Conservation (phyloP, 2,113 vertebrate species). For the Chlorodrepanis virens region DNA sequence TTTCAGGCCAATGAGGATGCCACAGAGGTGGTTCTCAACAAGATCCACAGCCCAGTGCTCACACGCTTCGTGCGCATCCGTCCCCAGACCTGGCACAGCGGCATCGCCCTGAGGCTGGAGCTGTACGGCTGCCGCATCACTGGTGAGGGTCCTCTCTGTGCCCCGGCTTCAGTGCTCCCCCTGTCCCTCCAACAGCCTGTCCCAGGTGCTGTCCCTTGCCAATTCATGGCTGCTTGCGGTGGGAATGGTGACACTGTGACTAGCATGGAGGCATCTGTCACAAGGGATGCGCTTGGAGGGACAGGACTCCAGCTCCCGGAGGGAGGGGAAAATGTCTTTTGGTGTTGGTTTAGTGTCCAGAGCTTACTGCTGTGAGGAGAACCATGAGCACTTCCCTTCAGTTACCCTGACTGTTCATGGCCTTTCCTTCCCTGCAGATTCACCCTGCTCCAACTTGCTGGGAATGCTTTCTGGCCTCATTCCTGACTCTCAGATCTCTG, state of each 20-base stretch:
- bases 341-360: background rate
- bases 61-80: slow-evolving; percentile 90
- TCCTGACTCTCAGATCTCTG: slow-evolving; percentile 90
- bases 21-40: slow-evolving; percentile 91
- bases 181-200: background rate
- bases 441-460: slow-evolving; percentile 91
- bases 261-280: background rate
- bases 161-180: background rate
- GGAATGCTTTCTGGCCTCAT: slow-evolving; percentile 95
- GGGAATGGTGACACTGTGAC: background rate
- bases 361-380: background rate
- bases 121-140: slow-evolving; percentile 96
- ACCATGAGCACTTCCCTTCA: fast-evolving
- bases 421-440: slow-evolving; percentile 76
- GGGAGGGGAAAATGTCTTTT: background rate
- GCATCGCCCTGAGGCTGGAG: slow-evolving; percentile 92
- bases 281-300: background rate
- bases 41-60: slow-evolving; percentile 88
- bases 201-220: background rate
- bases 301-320: background rate
- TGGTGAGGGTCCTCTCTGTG: slow-evolving; percentile 69
- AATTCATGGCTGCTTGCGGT: background rate
- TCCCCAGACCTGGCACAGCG: slow-evolving; percentile 91
- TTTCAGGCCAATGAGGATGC: slow-evolving; percentile 91
- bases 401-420: background rate